Conservation (phyloP, 2,113 vertebrate species). For the Propithecus coquereli region DNA sequence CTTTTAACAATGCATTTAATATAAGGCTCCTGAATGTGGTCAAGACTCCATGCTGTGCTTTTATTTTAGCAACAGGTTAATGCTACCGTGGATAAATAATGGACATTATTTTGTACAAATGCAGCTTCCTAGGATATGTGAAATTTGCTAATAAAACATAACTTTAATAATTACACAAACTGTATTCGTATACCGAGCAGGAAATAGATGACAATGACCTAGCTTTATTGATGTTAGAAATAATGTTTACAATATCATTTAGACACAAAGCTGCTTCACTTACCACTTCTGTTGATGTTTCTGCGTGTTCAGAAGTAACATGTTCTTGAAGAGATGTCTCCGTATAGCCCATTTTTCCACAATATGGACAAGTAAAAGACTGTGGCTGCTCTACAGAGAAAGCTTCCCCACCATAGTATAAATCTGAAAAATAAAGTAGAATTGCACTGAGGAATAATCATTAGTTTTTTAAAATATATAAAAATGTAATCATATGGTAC, state of each 20-base stretch:
- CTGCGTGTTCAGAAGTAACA: slow-evolving; percentile 96
- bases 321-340: slow-evolving; percentile 99
- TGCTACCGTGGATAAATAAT: neutral
- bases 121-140: neutral
- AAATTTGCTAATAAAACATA: neutral
- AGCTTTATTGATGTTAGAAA: neutral
- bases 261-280: slow-evolving; percentile 70
- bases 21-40: neutral
- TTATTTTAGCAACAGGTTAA: neutral
- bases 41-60: neutral
- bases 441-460: slow-evolving; percentile 47
- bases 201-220: neutral
- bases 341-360: slow-evolving; percentile 98
- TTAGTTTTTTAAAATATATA: neutral
- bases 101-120: neutral
- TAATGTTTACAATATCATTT: neutral
- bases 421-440: slow-evolving; percentile 84
- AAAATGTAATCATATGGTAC: neutral
- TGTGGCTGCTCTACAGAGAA: slow-evolving; percentile 99
- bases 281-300: slow-evolving; percentile 99
- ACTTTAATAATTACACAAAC: neutral
- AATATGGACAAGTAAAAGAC: slow-evolving; percentile 99
- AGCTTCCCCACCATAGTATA: slow-evolving; percentile 99
- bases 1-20: neutral
- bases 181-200: neutral